Base-by-base conservation (phyloP, 2,113 vertebrate genomes). In the Zapornia atra region DNA sequence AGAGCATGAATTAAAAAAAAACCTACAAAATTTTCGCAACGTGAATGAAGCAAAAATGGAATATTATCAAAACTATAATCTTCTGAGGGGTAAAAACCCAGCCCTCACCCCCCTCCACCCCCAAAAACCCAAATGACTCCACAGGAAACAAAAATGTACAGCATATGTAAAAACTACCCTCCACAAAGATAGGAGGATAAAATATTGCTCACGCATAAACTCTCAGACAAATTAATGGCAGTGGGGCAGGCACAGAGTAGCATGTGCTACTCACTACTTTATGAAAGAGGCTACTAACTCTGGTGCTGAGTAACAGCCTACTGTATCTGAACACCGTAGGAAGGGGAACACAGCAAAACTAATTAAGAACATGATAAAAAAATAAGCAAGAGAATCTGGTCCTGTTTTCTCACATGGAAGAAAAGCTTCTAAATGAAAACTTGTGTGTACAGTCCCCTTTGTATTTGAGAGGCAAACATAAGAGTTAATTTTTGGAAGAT, bases 21-120 rank as follows among this genome's bases (percentile, higher is more conserved):
- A 26, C 17, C 6, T 8, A 9, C 2, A 26, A 60, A 42, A 48
- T 53, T 75, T 50, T 34, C 82, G 28, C 6, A 17, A 80, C 64
- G 21, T 5, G 36, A 88, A 59, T 1, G 2, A 78, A 73, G 26
- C 4, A 75, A 75, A 75, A 82, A 25, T 7, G 17, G 33, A 50
- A 3, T 40, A 64, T 29, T 71, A 68, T 10, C 5, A 80, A 91
- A 88, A 61, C 7, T 60, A 68, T 11, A 1, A 66, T 6, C 34
- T 38, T 68, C 50, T 1, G 0, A 3, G 5, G 16, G 15, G 3
- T 2, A 6, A 15, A 25, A 2, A 2, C 40, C 24, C 14, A 44
- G 24, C 25, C 25, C 51, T 53, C 50, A 25, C 7, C 25, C 53
- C 21, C 20, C 10, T 38, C 38, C 38, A n/a, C 6, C 5, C 17